Evolutionary conservation across 2,797 vertebrate species (phyloP), one percentile per base, ranked within the genome.

Genomic region (Hypotaenidia okinawae): DNA sequence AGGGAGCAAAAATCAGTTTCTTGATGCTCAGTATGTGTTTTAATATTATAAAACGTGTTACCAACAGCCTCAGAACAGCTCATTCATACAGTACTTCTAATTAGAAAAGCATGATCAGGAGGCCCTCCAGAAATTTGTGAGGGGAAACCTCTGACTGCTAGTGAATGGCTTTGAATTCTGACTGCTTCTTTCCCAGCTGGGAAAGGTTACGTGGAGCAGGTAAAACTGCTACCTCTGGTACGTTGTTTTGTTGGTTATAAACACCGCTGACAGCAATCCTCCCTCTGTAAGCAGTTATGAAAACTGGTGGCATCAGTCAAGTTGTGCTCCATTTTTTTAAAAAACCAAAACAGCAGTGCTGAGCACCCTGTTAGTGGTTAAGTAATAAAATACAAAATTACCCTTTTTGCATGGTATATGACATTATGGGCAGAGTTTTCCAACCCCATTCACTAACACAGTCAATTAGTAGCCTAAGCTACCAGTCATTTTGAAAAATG

Each of bases 101-200:
- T 90, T 85, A 92, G 90, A 94, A 97, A 91, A 90, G 81, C 72
- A 89, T 57, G 86, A 82, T 13, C 27, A 37, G 73, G 84, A 89
- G 66, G 77, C 39, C 51, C 45, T 89, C 74, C 91, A 87, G 74
- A 91, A 90, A 62, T 1, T 15, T 41, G 25, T 73, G 72, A 87
- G 81, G 78, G 78, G 70, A 95, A 95, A 80, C 61, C 58, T 93
- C 89, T 89, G 90, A 63, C 75, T 92, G 61, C 27, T 74, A 54
- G 5, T 52, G 66, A 90, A 89, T 10, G 32, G 68, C 16, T 92
- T 77, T 76, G 52, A 76, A 45, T 86, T 81, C 49, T 63, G 59
- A 45, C 23, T 22, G 61, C 49, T 89, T 64, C 72, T 93, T 83
- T 90, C 64, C 93, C 88, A 63, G 61, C 28, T 68, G 63, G 35